Conservation (phyloP, 2,888 invertebrate species). For the Acanthopleura granulata region DNA sequence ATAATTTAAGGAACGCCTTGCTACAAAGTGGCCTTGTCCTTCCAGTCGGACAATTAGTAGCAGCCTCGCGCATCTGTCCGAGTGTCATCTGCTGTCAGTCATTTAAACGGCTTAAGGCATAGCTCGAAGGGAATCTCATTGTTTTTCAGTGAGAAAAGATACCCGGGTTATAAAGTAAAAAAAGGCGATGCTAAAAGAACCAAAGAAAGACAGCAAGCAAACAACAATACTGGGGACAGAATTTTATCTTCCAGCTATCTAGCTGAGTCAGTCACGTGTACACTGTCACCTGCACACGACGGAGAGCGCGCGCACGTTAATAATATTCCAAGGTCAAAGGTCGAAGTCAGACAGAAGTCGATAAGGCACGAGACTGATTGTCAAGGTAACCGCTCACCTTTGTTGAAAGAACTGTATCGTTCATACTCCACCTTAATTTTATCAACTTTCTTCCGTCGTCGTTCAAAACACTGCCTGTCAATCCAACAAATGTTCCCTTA, state of each 20-base stretch:
- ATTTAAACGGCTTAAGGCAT: not conserved
- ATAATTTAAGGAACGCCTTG: not conserved
- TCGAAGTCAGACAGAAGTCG: not conserved
- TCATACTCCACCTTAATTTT: too few relatives aligned
- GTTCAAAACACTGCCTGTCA: too few relatives aligned
- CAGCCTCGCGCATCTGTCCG: not conserved
- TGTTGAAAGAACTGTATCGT: too few relatives aligned
- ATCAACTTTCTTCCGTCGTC: too few relatives aligned
- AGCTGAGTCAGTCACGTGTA: slow-evolving; percentile 4
- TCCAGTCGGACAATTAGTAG: not conserved
- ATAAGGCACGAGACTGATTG: not conserved
- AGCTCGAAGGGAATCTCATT: not conserved
- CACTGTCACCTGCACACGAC: slow-evolving; percentile 4
- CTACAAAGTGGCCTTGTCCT: not conserved
- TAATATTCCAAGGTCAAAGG: not conserved
- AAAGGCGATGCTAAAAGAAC: not conserved
- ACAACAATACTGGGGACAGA: too few relatives aligned
- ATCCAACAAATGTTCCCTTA: too few relatives aligned
- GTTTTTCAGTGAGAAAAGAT: not conserved
- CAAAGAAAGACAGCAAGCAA: too few relatives aligned
- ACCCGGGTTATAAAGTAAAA: not conserved
- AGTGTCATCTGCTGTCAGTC: not conserved
- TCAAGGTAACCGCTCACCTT: too few relatives aligned
- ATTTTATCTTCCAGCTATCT: not conserved
- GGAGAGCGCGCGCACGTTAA: not conserved